phyloP scores from a whole-genome alignment of 1,140 invertebrate genomes.

The Meloidogyne hapla region DNA sequence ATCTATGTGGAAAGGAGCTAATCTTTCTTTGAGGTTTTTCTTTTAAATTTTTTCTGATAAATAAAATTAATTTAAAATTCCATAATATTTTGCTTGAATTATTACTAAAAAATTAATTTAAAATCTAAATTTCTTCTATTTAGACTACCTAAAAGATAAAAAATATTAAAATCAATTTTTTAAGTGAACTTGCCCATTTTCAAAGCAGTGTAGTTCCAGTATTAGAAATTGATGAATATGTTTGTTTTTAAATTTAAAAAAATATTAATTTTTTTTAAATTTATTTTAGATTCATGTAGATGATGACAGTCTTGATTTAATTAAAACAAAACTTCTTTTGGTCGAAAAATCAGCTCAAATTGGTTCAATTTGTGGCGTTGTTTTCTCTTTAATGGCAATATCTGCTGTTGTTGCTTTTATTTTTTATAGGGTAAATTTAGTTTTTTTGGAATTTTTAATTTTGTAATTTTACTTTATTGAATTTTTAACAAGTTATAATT shows the following conservation, averaged over 20 bases:
- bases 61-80: too few relatives aligned
- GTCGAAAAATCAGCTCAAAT: slow-evolving; percentile 37
- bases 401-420: slow-evolving; percentile 43
- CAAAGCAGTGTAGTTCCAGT: slow-evolving; percentile 46
- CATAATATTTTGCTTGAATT: slow-evolving; percentile 39
- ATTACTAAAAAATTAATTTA: too few relatives aligned
- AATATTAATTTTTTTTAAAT: not conserved
- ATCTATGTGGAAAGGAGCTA: slow-evolving; percentile 40
- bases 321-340: slow-evolving; percentile 44
- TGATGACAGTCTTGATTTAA: slow-evolving; percentile 37
- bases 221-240: slow-evolving; percentile 43
- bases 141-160: too few relatives aligned
- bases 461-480: too few relatives aligned
- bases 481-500: not conserved
- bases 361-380: slow-evolving; percentile 21
- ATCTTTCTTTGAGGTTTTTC: slow-evolving; percentile 43
- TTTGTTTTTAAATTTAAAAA: not conserved
- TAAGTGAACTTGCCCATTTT: slow-evolving; percentile 42
- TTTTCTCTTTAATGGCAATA: slow-evolving; percentile 33
- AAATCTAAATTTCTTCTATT: too few relatives aligned
- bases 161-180: too few relatives aligned
- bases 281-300: slow-evolving; percentile 44
- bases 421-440: slow-evolving; percentile 33
- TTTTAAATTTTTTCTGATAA: too few relatives aligned
- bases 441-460: not conserved